phyloP scores from a whole-genome alignment of 2,113 vertebrate genomes.

The Anguilla rostrata region DNA sequence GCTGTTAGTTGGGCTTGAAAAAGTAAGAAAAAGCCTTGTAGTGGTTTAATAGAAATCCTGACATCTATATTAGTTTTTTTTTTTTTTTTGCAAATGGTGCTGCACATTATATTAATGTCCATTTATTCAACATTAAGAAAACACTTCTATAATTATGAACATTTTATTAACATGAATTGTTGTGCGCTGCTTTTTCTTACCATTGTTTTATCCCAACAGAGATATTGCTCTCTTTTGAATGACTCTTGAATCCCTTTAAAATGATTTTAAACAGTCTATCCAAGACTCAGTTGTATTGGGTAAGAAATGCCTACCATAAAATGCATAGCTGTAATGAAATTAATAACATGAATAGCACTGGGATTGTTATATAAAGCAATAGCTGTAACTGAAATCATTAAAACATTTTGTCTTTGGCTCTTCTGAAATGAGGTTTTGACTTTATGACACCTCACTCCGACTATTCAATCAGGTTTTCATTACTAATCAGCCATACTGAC shows the following conservation, averaged over 20 bases:
- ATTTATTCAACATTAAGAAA: neutral
- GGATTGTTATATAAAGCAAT: neutral
- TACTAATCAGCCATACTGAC: slow-evolving; percentile 26
- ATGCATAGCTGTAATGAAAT: neutral
- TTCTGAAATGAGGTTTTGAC: neutral
- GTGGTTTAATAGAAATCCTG: too few species aligned
- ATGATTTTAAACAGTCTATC: neutral
- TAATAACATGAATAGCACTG: neutral
- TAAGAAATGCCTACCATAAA: neutral
- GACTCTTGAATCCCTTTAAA: neutral
- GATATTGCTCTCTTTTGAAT: neutral
- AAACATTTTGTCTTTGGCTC: neutral
- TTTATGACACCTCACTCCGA: slow-evolving; percentile 31
- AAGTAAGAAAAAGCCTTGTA: too few species aligned
- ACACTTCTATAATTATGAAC: too few species aligned
- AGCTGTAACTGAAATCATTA: neutral
- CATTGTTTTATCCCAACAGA: neutral
- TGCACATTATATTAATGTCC: neutral
- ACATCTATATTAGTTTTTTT: too few species aligned
- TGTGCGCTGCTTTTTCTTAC: too few species aligned
- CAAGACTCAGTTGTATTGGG: neutral
- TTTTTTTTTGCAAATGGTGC: too few species aligned
- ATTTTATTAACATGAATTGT: too few species aligned
- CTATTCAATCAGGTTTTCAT: slow-evolving; percentile 15
- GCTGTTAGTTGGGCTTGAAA: too few species aligned